phyloP scores from a whole-genome alignment of 2,797 vertebrate genomes.

The Takifugu ocellatus region DNA sequence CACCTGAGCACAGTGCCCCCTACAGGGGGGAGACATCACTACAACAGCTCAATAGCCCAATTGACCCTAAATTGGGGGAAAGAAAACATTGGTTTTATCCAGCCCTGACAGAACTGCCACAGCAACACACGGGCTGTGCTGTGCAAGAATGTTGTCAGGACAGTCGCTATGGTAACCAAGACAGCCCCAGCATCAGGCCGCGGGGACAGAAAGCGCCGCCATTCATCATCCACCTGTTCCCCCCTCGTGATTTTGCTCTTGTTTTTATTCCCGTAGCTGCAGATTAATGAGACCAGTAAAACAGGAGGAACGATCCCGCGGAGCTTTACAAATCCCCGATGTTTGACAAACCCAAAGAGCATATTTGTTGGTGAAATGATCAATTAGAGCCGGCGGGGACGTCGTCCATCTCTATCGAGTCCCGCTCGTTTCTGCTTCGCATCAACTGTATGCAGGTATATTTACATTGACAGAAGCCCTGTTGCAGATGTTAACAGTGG shows the following conservation, averaged over 20 bases:
- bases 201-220: constrained; percentile 15
- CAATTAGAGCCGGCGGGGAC: background rate
- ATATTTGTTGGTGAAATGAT: background rate
- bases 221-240: constrained; percentile 2
- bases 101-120: background rate
- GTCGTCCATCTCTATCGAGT: too few species aligned
- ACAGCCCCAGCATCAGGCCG: constrained; percentile 28
- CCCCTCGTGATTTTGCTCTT: background rate
- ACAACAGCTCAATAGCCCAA: too few species aligned
- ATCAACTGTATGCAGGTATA: too few species aligned
- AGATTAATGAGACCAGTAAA: background rate
- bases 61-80: too few species aligned
- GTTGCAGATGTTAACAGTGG: too few species aligned
- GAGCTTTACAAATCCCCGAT: background rate
- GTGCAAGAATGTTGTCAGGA: constrained; percentile 49
- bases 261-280: background rate
- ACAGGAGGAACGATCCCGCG: background rate
- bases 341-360: background rate
- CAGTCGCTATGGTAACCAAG: constrained; percentile 51
- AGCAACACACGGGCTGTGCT: background rate
- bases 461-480: too few species aligned
- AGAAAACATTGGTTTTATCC: too few species aligned
- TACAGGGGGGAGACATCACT: too few species aligned
- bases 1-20: too few species aligned
- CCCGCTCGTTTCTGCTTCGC: too few species aligned